Evolutionary conservation across 2,113 vertebrate genomes (phyloP), one percentile per base, ranked within the genome.

Genomic region (Phalacrocorax brasilianus): DNA sequence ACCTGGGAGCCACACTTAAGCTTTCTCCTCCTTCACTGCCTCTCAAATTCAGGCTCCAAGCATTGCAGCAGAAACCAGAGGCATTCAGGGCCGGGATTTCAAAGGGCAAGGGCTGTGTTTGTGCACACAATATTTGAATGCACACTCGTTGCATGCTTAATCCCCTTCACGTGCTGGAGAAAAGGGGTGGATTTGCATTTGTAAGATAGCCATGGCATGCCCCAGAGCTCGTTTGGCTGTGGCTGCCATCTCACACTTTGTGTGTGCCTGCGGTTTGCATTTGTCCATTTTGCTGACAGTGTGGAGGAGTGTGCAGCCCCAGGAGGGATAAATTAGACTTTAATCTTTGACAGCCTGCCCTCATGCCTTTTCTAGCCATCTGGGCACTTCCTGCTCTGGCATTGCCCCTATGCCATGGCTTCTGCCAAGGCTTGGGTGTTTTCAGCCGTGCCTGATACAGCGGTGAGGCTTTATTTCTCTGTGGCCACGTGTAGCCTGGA

Each of bases 131-230:
- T 88, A 76, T 97, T 96, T 95, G 77, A 94, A 96, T 82, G 91
- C 45, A 75, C 40, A 65, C 35, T 97, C 32, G 0, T 56, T 86
- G 92, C 80, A 84, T 92, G 44, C 53, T 76, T 93, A 95, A 96
- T 91, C 92, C 35, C 14, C 9, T 8, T 95, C 94, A 92, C 3
- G 14, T 81, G 91, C 49, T 82, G 42, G 73, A 92, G 73, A 84
- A 95, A 95, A 96, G 38, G 22, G 20, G 16, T 68, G 40, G 38
- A 95, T 96, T 95, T 97, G 84, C 91, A 92, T 97, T 94, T 96
- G 77, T 95, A 95, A 95, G 47, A 94, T 66, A 89, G 71, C 55
- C 14, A 5, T 73, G 68, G 73, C 4, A 3, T 91, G 80, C 81
- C 74, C 75, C 33, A 82, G 71, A 91, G 67, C 62, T 95, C 15